These are phyloP conservation scores for Umimayanthus kanabou DNA, from an alignment of 92 coral and sea anemone genomes.

Conservation along the genomic window DNA sequence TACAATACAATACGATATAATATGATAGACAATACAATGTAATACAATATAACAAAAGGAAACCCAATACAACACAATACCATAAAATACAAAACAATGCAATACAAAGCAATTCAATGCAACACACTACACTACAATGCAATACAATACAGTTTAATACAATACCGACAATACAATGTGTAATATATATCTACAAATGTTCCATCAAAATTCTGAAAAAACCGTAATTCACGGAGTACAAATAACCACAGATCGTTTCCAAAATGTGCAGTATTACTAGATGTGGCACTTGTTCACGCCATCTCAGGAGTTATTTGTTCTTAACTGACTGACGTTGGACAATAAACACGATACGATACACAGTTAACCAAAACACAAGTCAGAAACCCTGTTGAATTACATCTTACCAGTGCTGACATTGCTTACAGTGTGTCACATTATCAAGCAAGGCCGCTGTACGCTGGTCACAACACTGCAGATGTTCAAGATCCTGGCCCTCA, in stretches of 20 bases:
- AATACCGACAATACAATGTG: not conserved
- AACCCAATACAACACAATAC: not conserved
- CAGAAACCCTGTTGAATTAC: not conserved
- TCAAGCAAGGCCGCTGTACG: constrained; percentile 98
- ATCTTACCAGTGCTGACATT: not conserved
- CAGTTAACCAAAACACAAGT: too few relatives aligned
- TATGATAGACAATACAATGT: not conserved
- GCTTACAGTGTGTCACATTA: constrained; percentile 88
- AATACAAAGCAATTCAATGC: not conserved
- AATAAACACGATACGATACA: too few relatives aligned
- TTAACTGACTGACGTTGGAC: too few relatives aligned
- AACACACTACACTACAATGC: not conserved
- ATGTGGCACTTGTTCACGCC: too few relatives aligned
- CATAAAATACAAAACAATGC: not conserved
- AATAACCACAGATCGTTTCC: too few relatives aligned
- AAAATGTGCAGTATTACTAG: too few relatives aligned
- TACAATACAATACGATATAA: not conserved
- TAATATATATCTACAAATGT: not conserved
- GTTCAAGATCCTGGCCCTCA: constrained; percentile 96
- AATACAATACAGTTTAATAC: not conserved
- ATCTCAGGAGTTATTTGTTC: too few relatives aligned
- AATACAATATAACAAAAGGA: not conserved
- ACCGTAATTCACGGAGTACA: too few relatives aligned
- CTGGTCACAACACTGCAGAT: constrained; percentile 96
- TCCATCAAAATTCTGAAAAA: too few relatives aligned